Base-by-base conservation (phyloP, 2,888 invertebrate genomes). In the Temnothorax unifasciatus region DNA sequence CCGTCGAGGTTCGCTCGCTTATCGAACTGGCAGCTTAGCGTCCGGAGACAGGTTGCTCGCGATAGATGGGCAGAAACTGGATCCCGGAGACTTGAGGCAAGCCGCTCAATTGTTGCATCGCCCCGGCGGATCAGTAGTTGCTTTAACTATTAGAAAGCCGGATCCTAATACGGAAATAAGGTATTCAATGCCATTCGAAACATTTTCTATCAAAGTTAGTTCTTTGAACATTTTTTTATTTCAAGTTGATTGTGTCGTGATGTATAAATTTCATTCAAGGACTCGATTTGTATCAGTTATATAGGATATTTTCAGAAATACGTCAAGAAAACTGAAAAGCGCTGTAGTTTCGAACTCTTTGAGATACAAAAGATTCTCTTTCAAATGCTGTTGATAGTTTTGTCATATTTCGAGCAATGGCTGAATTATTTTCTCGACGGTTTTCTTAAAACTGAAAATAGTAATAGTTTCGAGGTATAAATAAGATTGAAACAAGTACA, bases 1-100 rank as follows among this genome's bases (percentile, higher is more conserved):
- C 18, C 97, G 98, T 82, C 97, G 97, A 64, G 99, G 99, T 13
- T 99, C 99, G 54, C 97, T 98, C 0, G 98, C 99, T 0, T 98
- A 99, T 95, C 96, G 98, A 64, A 98, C 97, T 38, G 99, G 99
- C 2, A 98, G 98, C 0, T 95, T 99, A 57, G 97, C 98, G 29
- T 96, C 97, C 0, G 99, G 99, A 0, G 99, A 99, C 93, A 97
- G 97, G 84, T 95, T 99, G 0, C 95, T 99, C 18, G 98, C 98
- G 0, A 98, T 99, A 82, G 98, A 99, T 94, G 97, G 97, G 89
- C 97, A 98, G 91, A 97, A 94, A 89, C 86, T 95, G 18, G 94
- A 94, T 82, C 91, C 95, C 11, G 95, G 95, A 2, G 95, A 95
- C 83, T 91, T 95, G 2, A 92, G 95, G 61, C 95, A 95, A 85